These are phyloP conservation scores for Leucozona laternaria DNA, from an alignment of 2,888 invertebrate species.

Conservation along the genomic window DNA sequence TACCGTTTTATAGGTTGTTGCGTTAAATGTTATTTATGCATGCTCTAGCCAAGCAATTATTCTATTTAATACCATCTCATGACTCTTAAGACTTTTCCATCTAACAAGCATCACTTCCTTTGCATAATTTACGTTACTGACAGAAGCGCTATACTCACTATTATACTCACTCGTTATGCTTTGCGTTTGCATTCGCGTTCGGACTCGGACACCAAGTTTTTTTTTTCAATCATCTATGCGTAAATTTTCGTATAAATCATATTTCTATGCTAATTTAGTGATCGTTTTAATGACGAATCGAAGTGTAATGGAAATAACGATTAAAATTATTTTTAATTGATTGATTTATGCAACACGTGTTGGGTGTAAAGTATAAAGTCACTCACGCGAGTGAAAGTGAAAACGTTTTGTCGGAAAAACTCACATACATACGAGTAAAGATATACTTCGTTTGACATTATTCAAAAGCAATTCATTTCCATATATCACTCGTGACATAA, in stretches of 20 bases:
- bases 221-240: conserved; percentile 21
- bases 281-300: conserved; percentile 36
- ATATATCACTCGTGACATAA: conserved; percentile 20
- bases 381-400: conserved; percentile 33
- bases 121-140: conserved; percentile 27
- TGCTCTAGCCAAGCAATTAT: conserved; percentile 56
- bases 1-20: conserved; percentile 2
- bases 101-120: conserved; percentile 50
- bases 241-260: conserved; percentile 41
- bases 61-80: conserved; percentile 59
- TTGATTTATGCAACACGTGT: conserved; percentile 48
- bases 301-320: conserved; percentile 46
- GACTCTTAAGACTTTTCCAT: conserved; percentile 38
- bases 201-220: conserved; percentile 17
- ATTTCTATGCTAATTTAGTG: conserved; percentile 55
- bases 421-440: too few species aligned
- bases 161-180: not conserved
- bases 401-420: conserved; percentile 21
- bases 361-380: not conserved
- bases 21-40: conserved; percentile 56
- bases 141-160: not conserved
- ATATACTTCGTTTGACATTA: not conserved
- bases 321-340: conserved; percentile 57
- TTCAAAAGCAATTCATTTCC: not conserved
- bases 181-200: conserved; percentile 15